Evolutionary conservation across 2,888 invertebrate genomes (phyloP), one percentile per base, ranked within the genome.

Genomic region (Clitarchus hookeri): DNA sequence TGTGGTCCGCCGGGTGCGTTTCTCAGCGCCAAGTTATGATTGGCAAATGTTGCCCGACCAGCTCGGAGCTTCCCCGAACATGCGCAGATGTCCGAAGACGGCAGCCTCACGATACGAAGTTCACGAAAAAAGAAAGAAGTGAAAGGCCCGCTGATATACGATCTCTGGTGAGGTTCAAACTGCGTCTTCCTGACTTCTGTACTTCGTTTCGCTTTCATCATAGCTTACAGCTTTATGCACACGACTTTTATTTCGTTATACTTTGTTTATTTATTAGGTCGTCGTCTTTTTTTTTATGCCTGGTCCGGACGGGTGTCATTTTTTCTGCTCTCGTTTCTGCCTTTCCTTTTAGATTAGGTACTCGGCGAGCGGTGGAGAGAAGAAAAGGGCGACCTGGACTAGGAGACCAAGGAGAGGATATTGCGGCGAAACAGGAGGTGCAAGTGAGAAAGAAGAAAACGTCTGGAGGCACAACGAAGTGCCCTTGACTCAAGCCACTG

Each of bases 401-500:
- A 65, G 23, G 65, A n/a, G n/a, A 19, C 19, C n/a, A 8, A 8
- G 65, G 16, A 9, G 65, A 23, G n/a, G 65, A 65, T 65, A 65
- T 65, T n/a, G n/a, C 65, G 23, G 65, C 19, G 65, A 65, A 65
- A 65, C 65, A 65, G 8, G 65, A 65, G 65, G n/a, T 65, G 65
- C 8, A n/a, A 65, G 65, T 9, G 65, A 65, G 65, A 65, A n/a
- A 8, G 65, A 65, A 65, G 65, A n/a, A 23, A 65, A 65, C 65
- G 65, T 65, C 65, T 65, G 65, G 23, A 65, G n/a, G 23, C 65
- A 65, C 65, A 23, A 65, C 65, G 65, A 23, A 65, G 65, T 65
- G 65, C 65, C 65, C 65, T 65, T 65, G 65, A 65, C 65, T 65
- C 65, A 19, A 65, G 65, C 65, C 65, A n/a, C 65, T 65, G 65